A percentile compares a stretch with the other conserved stretches of the same genome.
phyloP scores from a whole-genome alignment of 2,888 invertebrate species.

The Euzophera pinguis region DNA sequence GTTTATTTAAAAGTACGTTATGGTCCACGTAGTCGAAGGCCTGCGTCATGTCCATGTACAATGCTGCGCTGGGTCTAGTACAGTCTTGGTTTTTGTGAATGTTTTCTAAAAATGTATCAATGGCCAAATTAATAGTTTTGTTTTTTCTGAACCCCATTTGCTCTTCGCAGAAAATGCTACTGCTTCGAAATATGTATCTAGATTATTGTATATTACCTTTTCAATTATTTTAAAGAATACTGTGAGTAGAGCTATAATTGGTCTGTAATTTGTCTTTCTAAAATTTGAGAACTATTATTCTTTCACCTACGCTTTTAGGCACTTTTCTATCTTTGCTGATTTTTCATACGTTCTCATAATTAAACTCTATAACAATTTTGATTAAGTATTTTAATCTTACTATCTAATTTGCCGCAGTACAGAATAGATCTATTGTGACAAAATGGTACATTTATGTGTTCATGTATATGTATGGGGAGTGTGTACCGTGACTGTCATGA shows the following conservation, averaged over 20 bases:
- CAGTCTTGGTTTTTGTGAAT: neutral
- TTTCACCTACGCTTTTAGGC: too few relatives aligned
- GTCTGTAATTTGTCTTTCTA: too few relatives aligned
- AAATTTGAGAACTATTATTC: too few relatives aligned
- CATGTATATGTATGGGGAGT: constrained; percentile 3
- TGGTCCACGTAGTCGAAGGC: too few relatives aligned
- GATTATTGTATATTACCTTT: neutral
- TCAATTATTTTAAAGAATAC: neutral
- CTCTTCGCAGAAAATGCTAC: neutral
- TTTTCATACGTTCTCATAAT: too few relatives aligned
- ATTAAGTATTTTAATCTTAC: neutral
- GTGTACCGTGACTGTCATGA: constrained; percentile 29
- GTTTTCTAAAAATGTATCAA: neutral
- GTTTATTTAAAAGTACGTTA: too few relatives aligned
- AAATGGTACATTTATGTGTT: neutral
- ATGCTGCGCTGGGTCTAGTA: neutral
- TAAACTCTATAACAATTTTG: too few relatives aligned
- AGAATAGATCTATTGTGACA: neutral
- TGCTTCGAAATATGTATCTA: neutral
- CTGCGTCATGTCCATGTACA: neutral
- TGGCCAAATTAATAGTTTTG: neutral
- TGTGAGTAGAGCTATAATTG: neutral
- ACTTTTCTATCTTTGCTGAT: too few relatives aligned
- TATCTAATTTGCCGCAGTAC: neutral
- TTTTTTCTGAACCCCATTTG: neutral